phyloP scores from a whole-genome alignment of 2,113 vertebrate genomes.

The Laterallus jamaicensis region DNA sequence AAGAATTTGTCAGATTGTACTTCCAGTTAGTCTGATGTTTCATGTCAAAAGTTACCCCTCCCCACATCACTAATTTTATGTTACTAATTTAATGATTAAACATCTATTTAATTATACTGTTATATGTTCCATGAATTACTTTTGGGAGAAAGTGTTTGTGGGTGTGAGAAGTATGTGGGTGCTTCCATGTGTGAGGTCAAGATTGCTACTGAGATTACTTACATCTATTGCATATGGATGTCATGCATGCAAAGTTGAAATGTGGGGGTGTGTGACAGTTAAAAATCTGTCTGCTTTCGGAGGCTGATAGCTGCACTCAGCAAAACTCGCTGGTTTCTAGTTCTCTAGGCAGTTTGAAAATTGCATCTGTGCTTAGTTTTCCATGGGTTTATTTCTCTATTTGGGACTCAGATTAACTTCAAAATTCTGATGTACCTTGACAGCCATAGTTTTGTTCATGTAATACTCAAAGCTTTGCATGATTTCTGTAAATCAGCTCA shows the following conservation, averaged over 20 bases:
- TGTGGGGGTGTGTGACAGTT: conserved; percentile 60
- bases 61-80: not conserved
- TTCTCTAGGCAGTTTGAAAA: conserved; percentile 24
- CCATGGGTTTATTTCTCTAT: not conserved
- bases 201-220: conserved; percentile 55
- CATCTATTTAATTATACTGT: not conserved
- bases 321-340: conserved; percentile 21
- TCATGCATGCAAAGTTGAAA: conserved; percentile 12
- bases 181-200: conserved; percentile 50
- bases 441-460: not conserved
- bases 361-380: not conserved
- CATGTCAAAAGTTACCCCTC: not conserved
- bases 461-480: not conserved
- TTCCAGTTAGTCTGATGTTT: not conserved
- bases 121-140: not conserved
- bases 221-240: conserved; percentile 23
- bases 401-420: not conserved
- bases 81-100: not conserved
- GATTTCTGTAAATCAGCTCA: not conserved
- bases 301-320: not conserved
- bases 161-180: conserved; percentile 67
- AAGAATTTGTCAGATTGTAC: not conserved
- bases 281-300: conserved; percentile 47
- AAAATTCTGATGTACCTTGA: not conserved
- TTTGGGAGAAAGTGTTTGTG: conserved; percentile 52